Conservation (phyloP, 1,140 invertebrate genomes). For the Zelostemma sp. region DNA sequence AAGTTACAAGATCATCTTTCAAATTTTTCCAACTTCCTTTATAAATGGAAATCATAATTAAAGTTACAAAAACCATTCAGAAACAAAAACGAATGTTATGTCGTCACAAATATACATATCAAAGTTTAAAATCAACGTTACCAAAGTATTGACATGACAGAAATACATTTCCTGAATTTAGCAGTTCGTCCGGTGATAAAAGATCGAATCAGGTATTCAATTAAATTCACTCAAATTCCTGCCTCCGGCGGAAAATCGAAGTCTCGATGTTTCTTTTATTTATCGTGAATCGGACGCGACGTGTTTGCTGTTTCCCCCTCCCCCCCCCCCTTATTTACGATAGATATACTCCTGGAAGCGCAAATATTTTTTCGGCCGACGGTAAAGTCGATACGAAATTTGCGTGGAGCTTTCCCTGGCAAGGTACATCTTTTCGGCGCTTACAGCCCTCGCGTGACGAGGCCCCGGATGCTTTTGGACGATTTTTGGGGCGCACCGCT, state of each 20-base stretch:
- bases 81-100: too few species aligned
- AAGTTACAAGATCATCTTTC: too few species aligned
- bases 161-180: too few species aligned
- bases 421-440: neutral
- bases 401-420: neutral
- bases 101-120: too few species aligned
- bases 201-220: neutral
- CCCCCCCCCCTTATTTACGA: neutral
- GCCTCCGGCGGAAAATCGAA: neutral
- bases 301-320: neutral
- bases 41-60: too few species aligned
- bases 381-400: conserved; percentile 3
- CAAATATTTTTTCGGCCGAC: conserved; percentile 2
- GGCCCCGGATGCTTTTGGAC: neutral
- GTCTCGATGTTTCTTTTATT: neutral
- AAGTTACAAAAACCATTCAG: too few species aligned
- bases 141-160: too few species aligned
- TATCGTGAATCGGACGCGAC: neutral
- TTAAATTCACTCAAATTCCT: neutral
- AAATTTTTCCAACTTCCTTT: too few species aligned
- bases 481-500: neutral
- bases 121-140: too few species aligned
- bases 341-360: neutral
- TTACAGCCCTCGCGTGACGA: neutral
- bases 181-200: neutral